Percentiles rank a stretch among this genome's conserved stretches.
phyloP scores from a whole-genome alignment of 2,797 vertebrate species.

The Mustela erminea region DNA sequence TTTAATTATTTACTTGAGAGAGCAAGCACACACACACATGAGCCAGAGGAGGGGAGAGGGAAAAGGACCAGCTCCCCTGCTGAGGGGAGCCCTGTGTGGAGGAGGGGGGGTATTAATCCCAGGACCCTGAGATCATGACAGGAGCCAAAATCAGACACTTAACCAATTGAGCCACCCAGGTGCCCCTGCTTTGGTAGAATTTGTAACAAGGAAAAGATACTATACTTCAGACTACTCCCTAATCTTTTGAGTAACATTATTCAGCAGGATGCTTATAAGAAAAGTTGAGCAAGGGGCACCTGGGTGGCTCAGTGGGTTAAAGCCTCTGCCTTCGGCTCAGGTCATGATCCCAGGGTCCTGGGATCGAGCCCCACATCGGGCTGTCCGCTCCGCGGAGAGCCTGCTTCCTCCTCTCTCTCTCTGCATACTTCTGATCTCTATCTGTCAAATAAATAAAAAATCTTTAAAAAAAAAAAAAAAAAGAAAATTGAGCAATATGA shows the following conservation, averaged over 20 bases:
- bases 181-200: neutral
- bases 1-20: neutral
- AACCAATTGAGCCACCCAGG: neutral
- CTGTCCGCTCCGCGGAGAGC: no score
- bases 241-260: neutral
- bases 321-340: no score
- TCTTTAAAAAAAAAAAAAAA: no score
- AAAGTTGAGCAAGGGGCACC: neutral
- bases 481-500: neutral
- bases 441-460: no score
- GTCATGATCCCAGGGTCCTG: no score
- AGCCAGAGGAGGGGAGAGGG: neutral
- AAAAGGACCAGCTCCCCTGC: neutral
- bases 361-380: no score
- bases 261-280: neutral
- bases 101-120: neutral
- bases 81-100: neutral
- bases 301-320: no score
- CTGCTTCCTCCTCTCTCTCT: no score
- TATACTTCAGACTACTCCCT: neutral
- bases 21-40: accelerated
- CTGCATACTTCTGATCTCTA: no score
- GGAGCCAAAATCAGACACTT: neutral
- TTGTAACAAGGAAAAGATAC: neutral
- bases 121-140: neutral